A percentile compares a stretch with the other conserved stretches of the same genome.
phyloP scores from a whole-genome alignment of 2,888 invertebrate species.

The Oxytorus armatus region DNA sequence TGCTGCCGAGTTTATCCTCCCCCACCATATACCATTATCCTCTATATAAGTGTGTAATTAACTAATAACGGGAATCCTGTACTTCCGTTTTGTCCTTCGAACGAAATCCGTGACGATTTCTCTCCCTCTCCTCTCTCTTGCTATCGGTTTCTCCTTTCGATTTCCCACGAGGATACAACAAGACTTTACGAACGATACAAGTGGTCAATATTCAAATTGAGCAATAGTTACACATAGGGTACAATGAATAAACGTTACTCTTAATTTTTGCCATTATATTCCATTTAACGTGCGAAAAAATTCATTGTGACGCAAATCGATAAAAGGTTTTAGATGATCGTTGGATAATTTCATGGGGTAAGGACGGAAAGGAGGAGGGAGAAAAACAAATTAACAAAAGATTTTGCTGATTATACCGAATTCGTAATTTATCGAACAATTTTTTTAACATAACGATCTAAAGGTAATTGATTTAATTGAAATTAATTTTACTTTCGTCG shows the following conservation, averaged over 20 bases:
- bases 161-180: slow-evolving; percentile 54
- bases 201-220: slow-evolving; percentile 26
- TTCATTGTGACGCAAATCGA: slow-evolving; percentile 3
- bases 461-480: too few relatives aligned
- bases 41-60: slow-evolving; percentile 18
- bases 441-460: too few relatives aligned
- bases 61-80: slow-evolving; percentile 44
- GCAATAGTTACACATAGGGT: slow-evolving; percentile 6
- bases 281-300: slow-evolving; percentile 6
- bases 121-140: too few relatives aligned
- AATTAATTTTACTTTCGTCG: too few relatives aligned
- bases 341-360: too few relatives aligned
- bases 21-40: not conserved
- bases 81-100: slow-evolving; percentile 54
- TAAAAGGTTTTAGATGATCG: not conserved
- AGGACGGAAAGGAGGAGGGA: too few relatives aligned
- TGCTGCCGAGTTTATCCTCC: slow-evolving; percentile 7
- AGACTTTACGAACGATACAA: slow-evolving; percentile 21
- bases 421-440: too few relatives aligned
- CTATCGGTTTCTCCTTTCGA: slow-evolving; percentile 47
- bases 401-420: too few relatives aligned
- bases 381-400: too few relatives aligned
- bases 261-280: too few relatives aligned
- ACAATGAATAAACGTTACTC: too few relatives aligned
- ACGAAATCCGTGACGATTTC: slow-evolving; percentile 7